Percentiles rank a stretch among this genome's conserved stretches.
Evolutionary conservation across 2,113 vertebrate species (phyloP).

Genomic region (Cyanoramphus novaezelandiae): DNA sequence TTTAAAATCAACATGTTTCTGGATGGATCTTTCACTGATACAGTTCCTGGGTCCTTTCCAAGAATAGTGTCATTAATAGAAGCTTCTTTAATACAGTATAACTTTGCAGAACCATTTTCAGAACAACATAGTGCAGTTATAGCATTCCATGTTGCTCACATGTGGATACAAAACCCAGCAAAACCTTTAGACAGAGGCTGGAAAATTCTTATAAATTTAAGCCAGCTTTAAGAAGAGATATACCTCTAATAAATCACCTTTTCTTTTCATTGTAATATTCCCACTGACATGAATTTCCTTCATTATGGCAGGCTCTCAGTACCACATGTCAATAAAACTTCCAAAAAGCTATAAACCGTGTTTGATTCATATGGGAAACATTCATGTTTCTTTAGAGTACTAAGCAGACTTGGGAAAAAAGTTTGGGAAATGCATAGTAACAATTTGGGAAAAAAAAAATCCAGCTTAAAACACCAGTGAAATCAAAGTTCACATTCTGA

Average conservation of each 20-base stretch:
- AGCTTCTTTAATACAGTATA: not conserved
- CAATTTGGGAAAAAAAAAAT: not conserved
- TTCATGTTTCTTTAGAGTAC: conserved; percentile 8
- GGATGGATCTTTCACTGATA: not conserved
- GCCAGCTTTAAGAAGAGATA: not conserved
- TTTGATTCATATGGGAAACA: conserved; percentile 39
- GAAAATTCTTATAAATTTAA: conserved; percentile 31
- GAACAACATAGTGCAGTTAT: not conserved
- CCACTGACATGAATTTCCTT: not conserved
- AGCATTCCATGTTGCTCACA: not conserved
- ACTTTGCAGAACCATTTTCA: not conserved
- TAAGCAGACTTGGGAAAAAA: conserved; percentile 6
- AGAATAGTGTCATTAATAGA: not conserved
- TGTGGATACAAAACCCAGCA: not conserved
- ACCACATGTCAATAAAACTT: not conserved
- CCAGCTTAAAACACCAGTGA: not conserved
- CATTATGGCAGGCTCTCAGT: not conserved
- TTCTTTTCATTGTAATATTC: not conserved
- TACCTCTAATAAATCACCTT: not conserved
- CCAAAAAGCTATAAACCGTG: not conserved
- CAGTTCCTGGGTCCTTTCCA: not conserved
- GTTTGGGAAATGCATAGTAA: not conserved
- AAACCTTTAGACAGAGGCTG: not conserved
- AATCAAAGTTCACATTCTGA: conserved; percentile 42
- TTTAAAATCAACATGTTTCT: conserved; percentile 29